Conservation (phyloP, 1,140 invertebrate species). For the Orius insidiosus region DNA sequence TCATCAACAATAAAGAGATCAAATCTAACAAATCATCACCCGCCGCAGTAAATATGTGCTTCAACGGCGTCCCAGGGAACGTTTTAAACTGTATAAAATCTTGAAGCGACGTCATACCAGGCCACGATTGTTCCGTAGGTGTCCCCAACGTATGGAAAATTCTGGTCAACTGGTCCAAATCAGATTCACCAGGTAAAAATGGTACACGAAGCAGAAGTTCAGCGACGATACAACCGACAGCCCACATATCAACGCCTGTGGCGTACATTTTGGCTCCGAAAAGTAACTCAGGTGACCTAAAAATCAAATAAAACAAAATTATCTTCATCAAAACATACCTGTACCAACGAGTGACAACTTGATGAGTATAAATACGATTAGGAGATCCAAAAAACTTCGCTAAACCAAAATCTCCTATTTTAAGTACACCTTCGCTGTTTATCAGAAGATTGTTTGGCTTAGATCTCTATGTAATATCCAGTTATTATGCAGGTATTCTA, state of each 20-base stretch:
- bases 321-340: conserved; percentile 40
- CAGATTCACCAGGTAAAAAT: conserved; percentile 90
- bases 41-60: conserved; percentile 88
- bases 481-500: conserved; percentile 90
- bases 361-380: conserved; percentile 90
- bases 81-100: conserved; percentile 87
- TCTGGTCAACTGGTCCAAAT: conserved; percentile 86
- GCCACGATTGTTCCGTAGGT: conserved; percentile 85
- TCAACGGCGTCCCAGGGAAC: conserved; percentile 63
- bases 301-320: conserved; percentile 5
- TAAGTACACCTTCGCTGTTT: conserved; percentile 79
- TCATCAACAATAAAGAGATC: conserved; percentile 54
- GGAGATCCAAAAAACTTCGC: conserved; percentile 96
- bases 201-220: conserved; percentile 84
- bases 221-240: conserved; percentile 92
- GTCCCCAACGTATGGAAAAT: conserved; percentile 89
- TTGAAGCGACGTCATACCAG: conserved; percentile 62
- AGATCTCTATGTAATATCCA: conserved; percentile 98
- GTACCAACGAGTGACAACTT: conserved; percentile 93
- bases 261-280: conserved; percentile 92
- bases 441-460: conserved; percentile 98
- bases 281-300: conserved; percentile 67
- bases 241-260: conserved; percentile 97
- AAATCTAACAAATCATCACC: conserved; percentile 81
- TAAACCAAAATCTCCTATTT: conserved; percentile 96